Evolutionary conservation across 2,797 vertebrate species (phyloP).

Genomic region (Pantherophis vulpinus): DNA sequence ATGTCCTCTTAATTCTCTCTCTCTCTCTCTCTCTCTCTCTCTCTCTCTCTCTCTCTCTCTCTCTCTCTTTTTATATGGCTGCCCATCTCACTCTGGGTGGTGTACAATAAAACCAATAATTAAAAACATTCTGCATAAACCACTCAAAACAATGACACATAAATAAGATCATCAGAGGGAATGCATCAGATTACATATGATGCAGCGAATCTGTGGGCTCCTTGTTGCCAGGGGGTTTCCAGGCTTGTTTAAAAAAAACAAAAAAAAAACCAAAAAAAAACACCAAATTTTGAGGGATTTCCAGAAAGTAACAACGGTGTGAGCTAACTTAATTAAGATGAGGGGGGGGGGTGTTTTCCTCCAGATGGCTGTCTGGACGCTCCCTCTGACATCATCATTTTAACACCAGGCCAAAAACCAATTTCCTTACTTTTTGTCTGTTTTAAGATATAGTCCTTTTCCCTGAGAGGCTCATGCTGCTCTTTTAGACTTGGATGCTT

Average conservation of each 20-base stretch:
- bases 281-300: background rate
- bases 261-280: background rate
- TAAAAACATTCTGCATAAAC: background rate
- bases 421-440: background rate
- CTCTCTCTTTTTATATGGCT: background rate
- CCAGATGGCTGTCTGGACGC: background rate
- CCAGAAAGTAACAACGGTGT: background rate
- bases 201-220: background rate
- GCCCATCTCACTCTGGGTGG: background rate
- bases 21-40: fast-evolving
- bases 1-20: background rate
- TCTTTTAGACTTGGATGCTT: background rate
- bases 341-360: background rate
- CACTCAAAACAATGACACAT: background rate
- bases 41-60: too few species aligned
- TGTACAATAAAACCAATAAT: background rate
- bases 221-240: background rate
- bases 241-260: background rate
- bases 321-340: background rate
- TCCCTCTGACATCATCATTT: background rate
- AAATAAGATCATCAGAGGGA: background rate
- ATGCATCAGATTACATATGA: background rate
- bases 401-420: background rate
- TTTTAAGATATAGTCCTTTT: background rate
- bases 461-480: background rate